Base-by-base conservation (phyloP, 2,113 vertebrate species). In the Actinemys pallida region DNA sequence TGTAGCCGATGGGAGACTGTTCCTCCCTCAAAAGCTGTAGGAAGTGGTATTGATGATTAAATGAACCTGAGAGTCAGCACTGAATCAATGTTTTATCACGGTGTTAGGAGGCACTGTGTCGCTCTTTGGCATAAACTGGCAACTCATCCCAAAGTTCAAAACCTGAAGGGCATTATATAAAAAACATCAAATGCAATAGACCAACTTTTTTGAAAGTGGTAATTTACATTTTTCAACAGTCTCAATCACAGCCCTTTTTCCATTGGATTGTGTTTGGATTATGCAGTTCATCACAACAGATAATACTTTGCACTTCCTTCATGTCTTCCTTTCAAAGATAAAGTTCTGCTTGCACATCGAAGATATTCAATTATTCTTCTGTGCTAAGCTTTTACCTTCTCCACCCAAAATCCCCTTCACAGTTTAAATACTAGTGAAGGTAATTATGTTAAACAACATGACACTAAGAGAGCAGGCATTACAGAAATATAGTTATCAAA, bases 401-500 rank as follows among this genome's bases (percentile, higher is more conserved):
- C 79, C 35, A 84, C 4, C 52, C 88, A 35, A 84, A 90, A 47
- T 31, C 45, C 90, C 14, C 42, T 52, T 65, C 87, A 94, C 89
- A 94, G 82, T 25, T 10, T 22, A 96, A 95, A 35, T 13, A 81
- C 9, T 3, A 45, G 31, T 72, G 17, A 54, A 50, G 29, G 57
- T 11, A 93, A 78, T 93, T 84, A 78, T 93, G 16, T 57, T 2
- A 81, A 93, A 84, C 9, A 50, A 45, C 24, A 94, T 76, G 94
- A 2, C 4, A 53, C 24, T 22, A 94, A 80, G 1, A 87, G 4
- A 92, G 72, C 16, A 52, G 29, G 94, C 39, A 86, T 87, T 45
- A 79, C 8, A 89, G 29, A 83, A 80, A 57, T 20, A 4, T 13
- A 88, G 88, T 2, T 84, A 89, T 56, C 82, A 76, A 94, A 98